Conservation (phyloP, 2,113 vertebrate species). For the Rissa tridactyla region DNA sequence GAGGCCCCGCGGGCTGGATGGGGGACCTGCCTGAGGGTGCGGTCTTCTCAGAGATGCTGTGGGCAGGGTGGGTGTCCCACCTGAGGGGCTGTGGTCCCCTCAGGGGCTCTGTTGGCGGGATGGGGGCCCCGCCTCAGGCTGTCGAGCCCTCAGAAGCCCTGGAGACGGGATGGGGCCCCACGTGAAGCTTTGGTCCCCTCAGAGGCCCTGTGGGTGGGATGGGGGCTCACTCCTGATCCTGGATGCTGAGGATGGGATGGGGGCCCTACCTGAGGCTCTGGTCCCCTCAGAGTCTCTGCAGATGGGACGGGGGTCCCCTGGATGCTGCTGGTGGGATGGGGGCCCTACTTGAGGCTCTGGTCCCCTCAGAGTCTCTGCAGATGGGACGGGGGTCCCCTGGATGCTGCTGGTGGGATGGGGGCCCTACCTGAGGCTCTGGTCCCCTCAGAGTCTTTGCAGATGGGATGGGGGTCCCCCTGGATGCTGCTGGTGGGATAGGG, state of each 20-base stretch:
- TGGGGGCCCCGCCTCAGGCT: neutral
- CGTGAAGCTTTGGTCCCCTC: neutral
- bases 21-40: neutral
- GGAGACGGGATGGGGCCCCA: neutral
- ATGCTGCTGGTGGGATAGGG: neutral
- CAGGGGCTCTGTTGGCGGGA: neutral
- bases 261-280: too few relatives aligned
- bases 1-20: neutral
- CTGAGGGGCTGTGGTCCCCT: neutral
- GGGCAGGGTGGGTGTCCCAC: neutral
- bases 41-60: neutral
- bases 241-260: too few relatives aligned
- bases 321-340: neutral
- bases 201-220: neutral
- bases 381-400: neutral
- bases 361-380: neutral
- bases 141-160: too few relatives aligned
- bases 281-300: too few relatives aligned
- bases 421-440: neutral
- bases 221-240: neutral
- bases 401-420: neutral
- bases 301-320: neutral
- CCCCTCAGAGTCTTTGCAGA: neutral
- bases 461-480: neutral
- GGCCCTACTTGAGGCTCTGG: neutral